Evolutionary conservation across 2,888 invertebrate species (phyloP), one percentile per base, ranked within the genome.

Genomic region (Crocallis elinguaria): DNA sequence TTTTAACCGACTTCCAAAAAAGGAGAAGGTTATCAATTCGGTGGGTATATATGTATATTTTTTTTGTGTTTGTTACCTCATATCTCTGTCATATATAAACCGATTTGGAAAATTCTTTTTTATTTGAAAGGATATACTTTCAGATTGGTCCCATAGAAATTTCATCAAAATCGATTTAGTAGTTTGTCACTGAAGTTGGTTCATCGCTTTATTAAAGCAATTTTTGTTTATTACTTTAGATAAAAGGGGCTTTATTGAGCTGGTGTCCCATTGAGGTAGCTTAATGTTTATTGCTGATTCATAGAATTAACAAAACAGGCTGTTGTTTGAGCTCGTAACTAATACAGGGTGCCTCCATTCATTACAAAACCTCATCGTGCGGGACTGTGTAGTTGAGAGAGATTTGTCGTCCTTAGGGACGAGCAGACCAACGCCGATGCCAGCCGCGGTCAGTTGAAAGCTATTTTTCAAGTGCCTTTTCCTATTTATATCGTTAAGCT

Each of bases 281-380:
- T 12, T 12, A 30, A 30, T 30, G 4, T 30, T 11, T 12, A 30
- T 12, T 12, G 29, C 29, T n/a, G n/a, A n/a, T n/a, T 23, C n/a
- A 38, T 25, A 27, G 17, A 41, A 41, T 48, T 48, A 39, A 33
- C 48, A 19, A 27, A 38, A 39, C 9, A 11, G 41, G 29, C 12
- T 19, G 14, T 35, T 44, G 43, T 52, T 55, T 39, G 35, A 41
- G 43, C 49, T 50, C 43, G 55, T 50, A 59, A 48, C 54, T 57
- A 64, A 64, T 57, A 57, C 49, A 38, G 57, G 49, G 51, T 48
- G 57, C 1, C 2, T 32, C 65, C 67, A 71, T 72, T 71, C 64
- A 71, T 73, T 75, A 71, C 71, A 55, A 64, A 69, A 71, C 60
- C 74, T 74, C 73, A 73, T 69, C 71, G 69, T 67, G 71, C 60